Conservation (phyloP, 2,888 invertebrate species). For the Glaucopsyche alexis region DNA sequence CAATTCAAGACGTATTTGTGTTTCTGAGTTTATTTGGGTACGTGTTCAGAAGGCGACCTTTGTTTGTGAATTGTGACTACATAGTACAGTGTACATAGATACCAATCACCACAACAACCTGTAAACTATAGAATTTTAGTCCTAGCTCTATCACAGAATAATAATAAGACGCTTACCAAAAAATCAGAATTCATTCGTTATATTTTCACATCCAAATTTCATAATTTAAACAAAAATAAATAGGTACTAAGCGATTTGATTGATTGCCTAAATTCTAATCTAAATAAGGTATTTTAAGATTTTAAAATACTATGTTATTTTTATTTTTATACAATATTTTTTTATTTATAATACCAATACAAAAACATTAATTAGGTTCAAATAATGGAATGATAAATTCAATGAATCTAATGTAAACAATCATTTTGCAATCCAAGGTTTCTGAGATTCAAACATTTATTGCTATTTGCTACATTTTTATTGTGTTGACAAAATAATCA, state of each 20-base stretch:
- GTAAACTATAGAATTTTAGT: conserved; percentile 45
- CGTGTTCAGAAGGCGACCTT: neutral
- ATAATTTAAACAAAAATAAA: conserved; percentile 26
- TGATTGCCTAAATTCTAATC: neutral
- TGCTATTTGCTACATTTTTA: conserved; percentile 46
- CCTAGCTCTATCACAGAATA: conserved; percentile 78
- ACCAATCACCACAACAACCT: conserved; percentile 29
- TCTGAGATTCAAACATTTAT: conserved; percentile 55
- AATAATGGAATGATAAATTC: conserved; percentile 58
- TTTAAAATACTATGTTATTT: neutral
- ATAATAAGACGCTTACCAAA: conserved; percentile 55
- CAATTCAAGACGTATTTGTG: neutral
- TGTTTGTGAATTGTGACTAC: neutral
- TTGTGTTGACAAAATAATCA: conserved; percentile 34
- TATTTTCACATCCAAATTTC: conserved; percentile 32
- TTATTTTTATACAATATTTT: conserved; percentile 18
- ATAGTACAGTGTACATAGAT: no score
- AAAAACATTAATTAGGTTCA: conserved; percentile 41
- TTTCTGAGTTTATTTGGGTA: neutral
- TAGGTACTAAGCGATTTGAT: conserved; percentile 28
- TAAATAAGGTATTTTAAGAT: conserved; percentile 9
- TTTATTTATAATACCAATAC: conserved; percentile 24
- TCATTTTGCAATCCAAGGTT: conserved; percentile 34
- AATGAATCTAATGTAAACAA: conserved; percentile 45
- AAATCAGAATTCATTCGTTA: conserved; percentile 38